A percentile compares a stretch with the other conserved stretches of the same genome.
phyloP scores from a whole-genome alignment of 1,140 invertebrate genomes.

The Epicauta chinensis region DNA sequence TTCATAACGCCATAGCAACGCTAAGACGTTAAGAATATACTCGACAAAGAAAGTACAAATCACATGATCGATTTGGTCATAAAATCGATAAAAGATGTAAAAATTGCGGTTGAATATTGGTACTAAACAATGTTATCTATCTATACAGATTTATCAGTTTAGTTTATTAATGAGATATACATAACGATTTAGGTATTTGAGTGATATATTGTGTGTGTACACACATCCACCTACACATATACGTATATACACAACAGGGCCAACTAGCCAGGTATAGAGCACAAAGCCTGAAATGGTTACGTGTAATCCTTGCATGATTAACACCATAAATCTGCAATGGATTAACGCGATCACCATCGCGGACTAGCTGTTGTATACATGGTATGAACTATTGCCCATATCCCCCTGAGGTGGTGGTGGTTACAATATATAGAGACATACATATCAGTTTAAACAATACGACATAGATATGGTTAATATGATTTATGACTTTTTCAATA shows the following conservation, averaged over 20 bases:
- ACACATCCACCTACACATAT: neutral
- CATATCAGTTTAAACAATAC: slow-evolving; percentile 11
- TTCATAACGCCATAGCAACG: no score
- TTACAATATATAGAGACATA: neutral
- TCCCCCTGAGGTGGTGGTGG: neutral
- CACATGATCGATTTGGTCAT: no score
- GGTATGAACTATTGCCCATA: slow-evolving; percentile 36
- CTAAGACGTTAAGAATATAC: no score
- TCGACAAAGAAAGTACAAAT: no score
- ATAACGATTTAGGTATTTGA: slow-evolving; percentile 6
- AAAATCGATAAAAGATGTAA: no score
- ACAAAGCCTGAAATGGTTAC: slow-evolving; percentile 18
- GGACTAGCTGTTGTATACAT: slow-evolving; percentile 57
- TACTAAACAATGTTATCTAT: no score
- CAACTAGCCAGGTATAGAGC: slow-evolving; percentile 6
- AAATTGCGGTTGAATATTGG: no score
- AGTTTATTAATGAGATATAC: slow-evolving; percentile 17
- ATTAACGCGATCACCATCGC: slow-evolving; percentile 29
- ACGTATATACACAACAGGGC: neutral
- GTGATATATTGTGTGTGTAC: slow-evolving; percentile 10
- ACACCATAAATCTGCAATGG: slow-evolving; percentile 55
- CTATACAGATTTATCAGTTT: neutral
- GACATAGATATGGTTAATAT: no score
- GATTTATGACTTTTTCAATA: no score
- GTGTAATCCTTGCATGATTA: slow-evolving; percentile 52